Base-by-base conservation (phyloP, 2,888 invertebrate species). In the Cosmia pyralina region DNA sequence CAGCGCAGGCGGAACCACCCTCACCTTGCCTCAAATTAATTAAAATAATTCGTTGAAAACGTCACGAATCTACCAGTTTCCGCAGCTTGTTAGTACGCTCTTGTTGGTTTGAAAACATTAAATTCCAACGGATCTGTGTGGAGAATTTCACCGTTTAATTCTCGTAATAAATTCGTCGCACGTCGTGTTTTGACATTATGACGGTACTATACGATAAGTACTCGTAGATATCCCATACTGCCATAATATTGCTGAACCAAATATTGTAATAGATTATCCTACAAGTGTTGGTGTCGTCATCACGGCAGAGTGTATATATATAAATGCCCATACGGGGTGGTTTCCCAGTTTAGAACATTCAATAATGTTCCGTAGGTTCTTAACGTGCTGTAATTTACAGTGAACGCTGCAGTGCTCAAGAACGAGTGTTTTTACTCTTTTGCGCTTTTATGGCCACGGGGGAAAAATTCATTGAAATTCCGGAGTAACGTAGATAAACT, bases 21-120 rank as follows among this genome's bases (percentile, higher is more conserved):
- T 83, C 79, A 85, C 87, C 88, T 87, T 85, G 87, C 83, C 85
- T 87, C 88, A 89, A 88, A 90, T 91, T 92, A 90, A 92, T 92
- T 92, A 91, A 91, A 92, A 92, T 90, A 89, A 91, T 90, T 89
- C 86, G 85, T 87, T 88, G 87, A 87, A 90, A 91, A 88, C 87
- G 90, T 89, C 90, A 88, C 86, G 88, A 88, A 90, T 88, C 87
- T 87, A 85, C 84, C 88, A 88, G 86, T 87, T 84, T 83, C 82
- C 85, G 74, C 75, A 84, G 87, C 88, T 91, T 90, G 89, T 91
- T 91, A 90, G 89, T 88, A 87, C 88, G 88, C 87, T 88, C 88
- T 87, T 88, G 88, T 89, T 88, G 88, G 85, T 89, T 85, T 83
- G 83, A 88, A 91, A 90, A 89, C 88, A 88, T 88, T 86, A 85